Evolutionary conservation across 2,888 invertebrate genomes (phyloP).

Genomic region (Epistrophella euchroma): DNA sequence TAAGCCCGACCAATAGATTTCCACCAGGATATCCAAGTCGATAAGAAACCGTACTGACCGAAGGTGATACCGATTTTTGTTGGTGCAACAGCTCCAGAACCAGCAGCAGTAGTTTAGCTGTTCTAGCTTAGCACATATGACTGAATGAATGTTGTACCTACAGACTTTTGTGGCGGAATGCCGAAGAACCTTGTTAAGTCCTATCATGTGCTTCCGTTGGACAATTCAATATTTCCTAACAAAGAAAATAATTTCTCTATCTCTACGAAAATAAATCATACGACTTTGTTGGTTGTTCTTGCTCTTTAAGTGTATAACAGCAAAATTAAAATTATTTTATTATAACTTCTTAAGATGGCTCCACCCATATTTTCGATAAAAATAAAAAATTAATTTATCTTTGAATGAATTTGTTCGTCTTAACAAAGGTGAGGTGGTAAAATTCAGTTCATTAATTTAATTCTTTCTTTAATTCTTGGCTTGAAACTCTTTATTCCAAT

Average conservation of each 20-base stretch:
- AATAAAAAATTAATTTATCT: no score
- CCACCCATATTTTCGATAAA: no score
- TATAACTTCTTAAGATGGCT: no score
- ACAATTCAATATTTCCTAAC: constrained; percentile 72
- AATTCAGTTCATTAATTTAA: no score
- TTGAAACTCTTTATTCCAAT: no score
- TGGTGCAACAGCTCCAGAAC: constrained; percentile 26
- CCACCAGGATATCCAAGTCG: constrained; percentile 11
- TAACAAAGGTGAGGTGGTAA: no score
- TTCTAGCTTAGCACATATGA: constrained; percentile 36
- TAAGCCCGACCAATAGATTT: constrained; percentile 53
- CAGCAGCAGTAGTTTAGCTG: background rate
- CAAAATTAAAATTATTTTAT: background rate
- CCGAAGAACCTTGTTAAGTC: constrained; percentile 73
- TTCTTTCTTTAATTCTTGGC: no score
- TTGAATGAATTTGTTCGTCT: no score
- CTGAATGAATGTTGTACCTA: constrained; percentile 40
- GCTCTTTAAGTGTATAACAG: background rate
- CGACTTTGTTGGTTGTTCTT: background rate
- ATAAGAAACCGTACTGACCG: background rate
- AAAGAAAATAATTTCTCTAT: constrained; percentile 67
- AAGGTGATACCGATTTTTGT: constrained; percentile 38
- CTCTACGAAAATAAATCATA: background rate
- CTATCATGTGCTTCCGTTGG: constrained; percentile 74
- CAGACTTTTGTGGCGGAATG: constrained; percentile 48